Base-by-base conservation (phyloP, 2,797 vertebrate genomes). In the Myripristis murdjan region DNA sequence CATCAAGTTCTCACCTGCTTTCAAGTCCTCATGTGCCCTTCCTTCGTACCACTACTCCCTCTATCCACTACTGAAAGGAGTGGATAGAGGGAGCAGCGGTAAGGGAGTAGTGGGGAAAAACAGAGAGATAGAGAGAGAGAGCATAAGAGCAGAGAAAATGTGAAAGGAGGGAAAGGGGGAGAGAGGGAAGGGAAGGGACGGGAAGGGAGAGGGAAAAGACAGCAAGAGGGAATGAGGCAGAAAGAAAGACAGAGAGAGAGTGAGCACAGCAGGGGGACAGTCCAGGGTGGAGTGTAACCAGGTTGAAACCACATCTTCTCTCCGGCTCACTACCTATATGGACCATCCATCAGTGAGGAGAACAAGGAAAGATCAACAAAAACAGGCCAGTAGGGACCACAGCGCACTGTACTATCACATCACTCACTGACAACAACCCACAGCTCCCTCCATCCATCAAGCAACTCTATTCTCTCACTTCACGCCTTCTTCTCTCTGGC, bases 281-380 rank as follows among this genome's bases (percentile, higher is more conserved):
- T 15, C 31, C 70, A 61, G 56, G 62, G 82, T 24, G 73, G 78
- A 86, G 56, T 43, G 57, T 37, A 84, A 79, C 75, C 83, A 77
- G 77, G 82, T 62, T 72, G 65, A 79, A 81, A 77, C 84, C 89
- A 85, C 89, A 79, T 89, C 83, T 87, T 71, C 74, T 77, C 79
- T 86, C 76, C 15, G 89, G 80, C 86, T 93, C 87, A 89, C 83
- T 91, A 83, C 76, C 74, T 73, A 73, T 39, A 80, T 31, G 43
- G 67, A 60, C 81, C 83, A 92, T 94, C 85, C 87, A 88, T 93
- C 92, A 92, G 76, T 70, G 18, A 79, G 61, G 67, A 87, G 84
- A 88, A 88, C 79, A 71, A 81, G 88, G 83, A 89, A 90, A 90
- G 79, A 88, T 86, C 86, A 92, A 91, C 89, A 91, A 74, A 83